Evolutionary conservation across 2,113 vertebrate genomes (phyloP), one percentile per base, ranked within the genome.

Genomic region (Theristicus caerulescens): DNA sequence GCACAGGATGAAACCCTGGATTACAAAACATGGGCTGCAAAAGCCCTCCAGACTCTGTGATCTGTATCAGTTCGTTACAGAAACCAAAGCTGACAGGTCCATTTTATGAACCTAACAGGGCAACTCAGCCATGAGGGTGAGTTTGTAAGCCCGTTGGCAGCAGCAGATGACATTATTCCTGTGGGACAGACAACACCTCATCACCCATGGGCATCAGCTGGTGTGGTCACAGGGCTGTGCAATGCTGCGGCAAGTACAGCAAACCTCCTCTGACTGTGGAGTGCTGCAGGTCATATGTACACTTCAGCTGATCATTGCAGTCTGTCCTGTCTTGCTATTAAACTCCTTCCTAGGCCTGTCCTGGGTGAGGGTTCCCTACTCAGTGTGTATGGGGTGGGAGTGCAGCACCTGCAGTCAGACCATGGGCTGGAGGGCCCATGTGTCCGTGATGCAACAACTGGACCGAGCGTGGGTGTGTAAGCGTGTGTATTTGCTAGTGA

Each of bases 391-490:
- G 17, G 22, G 11, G 34, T 58, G 34, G 22, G 22, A 49, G 22
- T 27, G n/a, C 29, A 47, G 29, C 22, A 34, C 34, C 34, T 6
- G 34, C 15, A 24, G 31, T 44, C 25, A 55, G 51, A 47, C 26
- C n/a, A 57, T 2, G 6, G 40, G 22, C 22, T 49, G 18, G 26
- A 70, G n/a, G 21, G 22, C 22, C 42, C 5, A 0, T 13, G 22
- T 34, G 29, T 34, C 54, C 44, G 10, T 49, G 17, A 40, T 13
- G 34, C 16, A 82, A 40, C n/a, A 40, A 21, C 22, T 49, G 44
- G 29, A 40, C 17, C 0, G 0, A 32, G 26, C 32, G 7, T 5
- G 2, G 6, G 29, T 59, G 27, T 59, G 29, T 22, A 49, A 40
- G 29, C 0, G 8, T 13, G 10, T 49, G 29, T 36, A 22, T 22